Base-by-base conservation (phyloP, 2,797 vertebrate genomes). In the Myotis daubentonii region DNA sequence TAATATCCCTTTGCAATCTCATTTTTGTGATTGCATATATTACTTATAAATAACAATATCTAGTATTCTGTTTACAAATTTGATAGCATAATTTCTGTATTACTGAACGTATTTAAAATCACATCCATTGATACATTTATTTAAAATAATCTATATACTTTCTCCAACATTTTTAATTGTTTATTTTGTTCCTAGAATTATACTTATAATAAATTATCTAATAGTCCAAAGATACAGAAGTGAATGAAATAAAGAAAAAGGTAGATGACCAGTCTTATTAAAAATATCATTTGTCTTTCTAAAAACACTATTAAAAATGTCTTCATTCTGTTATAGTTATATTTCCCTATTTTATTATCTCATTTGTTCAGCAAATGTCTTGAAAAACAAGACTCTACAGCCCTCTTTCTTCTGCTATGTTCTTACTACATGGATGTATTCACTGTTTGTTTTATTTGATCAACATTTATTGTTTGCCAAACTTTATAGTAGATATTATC, bases 1-100 rank as follows among this genome's bases (percentile, higher is more conserved):
- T 83, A 89, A 33, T 89, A 62, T 60, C 30, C 30, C 12, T 95
- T 97, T 84, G 17, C 23, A 93, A 44, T 11, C 74, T 78, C 36
- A 71, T 44, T 41, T 23, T 74, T 25, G 47, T 66, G 9, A 53
- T 47, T 53, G 2, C 1, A 25, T 55, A 66, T 2, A 76, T 83
- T 74, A 44, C 70, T 44, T 76, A 57, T 70, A 66, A 55, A 19
- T 41, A 53, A 49, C 8, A 33, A 22, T 19, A 19, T 28, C 36
- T 16, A 33, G 3, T 17, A 38, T 30, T 89, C 11, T 8, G 19
- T 70, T 86, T 85, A 65, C 22, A 53, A 41, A 3, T 11, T n/a
- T 33, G 17, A 47, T 57, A 47, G 25, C 3, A 49, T 28, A 44
- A 86, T 65, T 8, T 70, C 22, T 72, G 1, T 53, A 72, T 51